phyloP scores from a whole-genome alignment of 2,888 invertebrate species.

The Yponomeuta malinellus region DNA sequence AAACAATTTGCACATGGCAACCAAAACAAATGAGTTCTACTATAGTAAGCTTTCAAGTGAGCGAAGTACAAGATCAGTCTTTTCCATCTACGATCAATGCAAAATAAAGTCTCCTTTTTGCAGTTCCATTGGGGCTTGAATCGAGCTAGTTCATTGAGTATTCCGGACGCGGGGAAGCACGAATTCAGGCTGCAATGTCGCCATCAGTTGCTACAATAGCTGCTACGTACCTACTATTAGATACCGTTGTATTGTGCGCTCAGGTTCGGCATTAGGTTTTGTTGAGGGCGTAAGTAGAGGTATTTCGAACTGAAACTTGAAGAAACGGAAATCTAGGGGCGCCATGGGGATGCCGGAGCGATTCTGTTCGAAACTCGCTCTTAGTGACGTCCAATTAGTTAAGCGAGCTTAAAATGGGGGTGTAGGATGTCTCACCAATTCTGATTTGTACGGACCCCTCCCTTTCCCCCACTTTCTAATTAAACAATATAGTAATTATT shows the following conservation, averaged over 20 bases:
- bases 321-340: neutral
- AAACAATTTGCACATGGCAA: too few species aligned
- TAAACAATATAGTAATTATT: too few species aligned
- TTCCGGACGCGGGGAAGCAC: constrained; percentile 1
- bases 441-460: too few species aligned
- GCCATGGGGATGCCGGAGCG: too few species aligned
- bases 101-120: neutral
- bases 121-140: neutral
- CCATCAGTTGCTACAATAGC: constrained; percentile 1
- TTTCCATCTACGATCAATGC: neutral
- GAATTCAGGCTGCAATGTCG: neutral
- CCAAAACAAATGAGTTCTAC: neutral
- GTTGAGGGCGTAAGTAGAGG: neutral
- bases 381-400: too few species aligned
- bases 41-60: neutral
- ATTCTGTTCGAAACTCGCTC: too few species aligned
- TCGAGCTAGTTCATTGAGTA: neutral
- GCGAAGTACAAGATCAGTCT: neutral
- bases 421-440: too few species aligned
- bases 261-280: neutral
- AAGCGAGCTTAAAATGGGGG: too few species aligned
- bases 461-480: too few species aligned
- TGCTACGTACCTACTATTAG: neutral
- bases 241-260: neutral
- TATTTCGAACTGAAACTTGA: neutral